Base-by-base conservation (phyloP, 2,888 invertebrate genomes). In the Meloe dianella region DNA sequence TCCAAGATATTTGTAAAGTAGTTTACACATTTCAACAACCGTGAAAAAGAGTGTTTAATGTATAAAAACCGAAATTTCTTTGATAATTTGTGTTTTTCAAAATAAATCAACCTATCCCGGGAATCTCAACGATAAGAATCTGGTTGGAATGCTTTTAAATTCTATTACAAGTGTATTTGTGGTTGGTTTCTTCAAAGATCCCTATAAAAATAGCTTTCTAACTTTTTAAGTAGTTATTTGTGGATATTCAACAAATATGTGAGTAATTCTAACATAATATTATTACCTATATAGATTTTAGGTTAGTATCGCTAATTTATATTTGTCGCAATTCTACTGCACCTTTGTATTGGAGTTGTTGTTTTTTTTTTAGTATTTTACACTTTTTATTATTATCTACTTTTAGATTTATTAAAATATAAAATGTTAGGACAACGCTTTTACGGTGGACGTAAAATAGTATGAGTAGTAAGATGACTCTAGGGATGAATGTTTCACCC, bases 1-100 rank as follows among this genome's bases (percentile, higher is more conserved):
- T 67, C 65, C 64, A 68, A 70, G 70, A 68, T 70, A 70, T 65
- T 64, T 71, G 64, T 51, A 71, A 72, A 69, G 69, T 65, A 69
- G 71, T 71, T 69, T 71, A 72, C 67, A 66, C 67, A 67, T 69
- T 72, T 71, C 70, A 68, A 67, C 71, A 72, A 65, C 68, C 62
- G 64, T 64, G 57, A 60, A 61, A n/a, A 69, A 70, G 64, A 57
- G 41, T 67, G 41, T 14, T 67, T 67, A 71, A 67, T 68, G 65
- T 65, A 70, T 63, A 60, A 60, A 61, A 30, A 57, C 27, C 51
- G 22, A 57, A 68, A 65, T 63, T 62, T 62, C 63, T 63, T 57
- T 60, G 64, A 65, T 60, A 64, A 65, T 57, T 64, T 20, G 61
- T 30, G 20, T 30, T 56, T 24, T 47, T 51, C 41, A n/a, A 47